A percentile compares a stretch with the other conserved stretches of the same genome.
Evolutionary conservation across 2,888 invertebrate species (phyloP).

Genomic region (Melanophora roralis): DNA sequence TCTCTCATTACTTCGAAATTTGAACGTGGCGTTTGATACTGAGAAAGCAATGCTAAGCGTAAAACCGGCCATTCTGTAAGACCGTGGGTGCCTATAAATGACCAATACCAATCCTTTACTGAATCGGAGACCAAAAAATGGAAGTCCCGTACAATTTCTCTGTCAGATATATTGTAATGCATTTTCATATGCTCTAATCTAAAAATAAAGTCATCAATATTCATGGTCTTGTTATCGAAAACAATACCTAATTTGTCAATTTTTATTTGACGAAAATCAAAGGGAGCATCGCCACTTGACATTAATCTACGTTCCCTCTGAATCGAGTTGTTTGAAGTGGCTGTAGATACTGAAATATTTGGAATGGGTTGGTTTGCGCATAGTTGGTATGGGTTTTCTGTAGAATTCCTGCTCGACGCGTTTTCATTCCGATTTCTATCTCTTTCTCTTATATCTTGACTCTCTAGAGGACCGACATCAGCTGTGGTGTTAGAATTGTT

Average conservation of each 20-base stretch:
- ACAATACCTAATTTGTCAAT: slow-evolving; percentile 30
- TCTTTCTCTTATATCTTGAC: too few species aligned
- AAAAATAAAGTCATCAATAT: slow-evolving; percentile 34
- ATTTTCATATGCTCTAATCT: slow-evolving; percentile 13
- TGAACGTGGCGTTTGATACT: background rate
- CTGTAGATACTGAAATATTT: too few species aligned
- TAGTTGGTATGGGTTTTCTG: too few species aligned
- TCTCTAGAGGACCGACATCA: too few species aligned
- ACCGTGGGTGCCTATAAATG: background rate
- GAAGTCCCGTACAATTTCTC: background rate
- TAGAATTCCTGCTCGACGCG: too few species aligned
- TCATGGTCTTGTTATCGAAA: slow-evolving; percentile 22
- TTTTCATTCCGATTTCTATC: too few species aligned
- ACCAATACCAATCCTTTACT: slow-evolving; percentile 4
- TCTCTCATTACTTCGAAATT: slow-evolving; percentile 9
- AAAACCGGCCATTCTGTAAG: background rate
- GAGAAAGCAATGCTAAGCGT: background rate
- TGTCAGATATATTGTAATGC: slow-evolving; percentile 20
- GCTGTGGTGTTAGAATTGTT: too few species aligned
- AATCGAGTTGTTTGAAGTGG: too few species aligned
- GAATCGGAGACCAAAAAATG: background rate
- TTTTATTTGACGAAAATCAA: background rate
- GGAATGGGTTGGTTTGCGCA: too few species aligned
- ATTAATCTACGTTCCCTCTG: background rate
- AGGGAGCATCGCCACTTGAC: background rate